Evolutionary conservation across 2,888 invertebrate species (phyloP).

Genomic region (Quadroppia sp.): DNA sequence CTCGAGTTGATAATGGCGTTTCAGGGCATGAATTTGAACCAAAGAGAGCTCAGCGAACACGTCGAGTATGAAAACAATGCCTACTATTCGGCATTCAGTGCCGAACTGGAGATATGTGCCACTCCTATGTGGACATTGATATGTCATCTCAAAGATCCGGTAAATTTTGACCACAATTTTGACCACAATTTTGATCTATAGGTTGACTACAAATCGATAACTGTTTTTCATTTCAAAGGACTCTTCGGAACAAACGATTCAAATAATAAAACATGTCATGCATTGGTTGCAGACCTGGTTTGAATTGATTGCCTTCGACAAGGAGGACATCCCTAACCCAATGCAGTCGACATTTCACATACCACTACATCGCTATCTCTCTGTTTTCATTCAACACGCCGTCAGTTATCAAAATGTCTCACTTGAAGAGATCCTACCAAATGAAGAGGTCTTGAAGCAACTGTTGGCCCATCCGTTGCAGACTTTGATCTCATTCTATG

Average conservation of each 20-base stretch:
- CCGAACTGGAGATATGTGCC: conserved; percentile 92
- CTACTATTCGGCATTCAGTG: conserved; percentile 96
- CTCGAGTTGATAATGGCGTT: conserved; percentile 88
- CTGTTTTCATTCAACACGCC: conserved; percentile 78
- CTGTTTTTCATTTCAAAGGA: too few species aligned
- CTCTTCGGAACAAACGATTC: conserved; percentile 55
- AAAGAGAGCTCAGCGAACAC: conserved; percentile 80
- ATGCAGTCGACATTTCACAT: conserved; percentile 89
- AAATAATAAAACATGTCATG: conserved; percentile 63
- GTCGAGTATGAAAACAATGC: conserved; percentile 95
- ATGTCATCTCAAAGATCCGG: conserved; percentile 67
- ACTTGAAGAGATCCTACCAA: conserved; percentile 73
- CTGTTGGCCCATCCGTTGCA: conserved; percentile 86
- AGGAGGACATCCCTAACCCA: conserved; percentile 56
- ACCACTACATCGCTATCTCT: conserved; percentile 90
- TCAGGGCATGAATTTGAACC: conserved; percentile 97
- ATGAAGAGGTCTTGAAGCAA: conserved; percentile 66
- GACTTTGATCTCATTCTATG: conserved; percentile 89
- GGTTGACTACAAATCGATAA: too few species aligned
- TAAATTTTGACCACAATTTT: not conserved
- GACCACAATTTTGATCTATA: not conserved
- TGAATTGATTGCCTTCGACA: conserved; percentile 68
- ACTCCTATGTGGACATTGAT: conserved; percentile 98
- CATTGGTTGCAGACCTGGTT: conserved; percentile 76
- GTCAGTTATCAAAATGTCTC: conserved; percentile 67